Conservation (phyloP, 2,113 vertebrate genomes). For the Conger conger region DNA sequence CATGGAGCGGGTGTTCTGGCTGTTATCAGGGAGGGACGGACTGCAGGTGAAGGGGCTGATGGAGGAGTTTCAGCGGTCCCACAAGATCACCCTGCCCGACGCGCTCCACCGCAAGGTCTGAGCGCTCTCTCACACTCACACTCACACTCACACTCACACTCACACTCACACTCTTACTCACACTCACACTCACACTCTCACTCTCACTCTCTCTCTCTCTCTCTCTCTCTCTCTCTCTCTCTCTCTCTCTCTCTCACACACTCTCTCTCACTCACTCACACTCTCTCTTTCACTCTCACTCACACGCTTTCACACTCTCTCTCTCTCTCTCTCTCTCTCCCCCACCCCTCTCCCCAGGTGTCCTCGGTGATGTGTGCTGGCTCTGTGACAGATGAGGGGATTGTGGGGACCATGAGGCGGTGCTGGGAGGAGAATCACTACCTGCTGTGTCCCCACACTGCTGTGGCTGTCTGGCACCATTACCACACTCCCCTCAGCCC, state of each 20-base stretch:
- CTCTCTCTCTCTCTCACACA: too few relatives aligned
- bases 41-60: constrained; percentile 72
- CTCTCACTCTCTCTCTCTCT: too few relatives aligned
- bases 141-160: neutral
- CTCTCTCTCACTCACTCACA: neutral
- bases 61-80: constrained; percentile 76
- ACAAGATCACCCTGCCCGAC: constrained; percentile 62
- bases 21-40: constrained; percentile 71
- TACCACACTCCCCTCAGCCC: constrained; percentile 53
- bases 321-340: neutral
- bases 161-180: neutral
- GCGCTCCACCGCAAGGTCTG: constrained; percentile 57
- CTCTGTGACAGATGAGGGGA: constrained; percentile 63
- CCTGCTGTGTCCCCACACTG: constrained; percentile 72
- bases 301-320: neutral
- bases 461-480: constrained; percentile 70
- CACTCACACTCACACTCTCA: too few relatives aligned
- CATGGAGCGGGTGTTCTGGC: constrained; percentile 90
- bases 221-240: neutral
- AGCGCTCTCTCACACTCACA: neutral
- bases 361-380: constrained; percentile 51
- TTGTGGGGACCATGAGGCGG: constrained; percentile 66
- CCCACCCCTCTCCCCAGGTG: constrained; percentile 48
- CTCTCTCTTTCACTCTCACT: too few relatives aligned
- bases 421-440: constrained; percentile 75